Evolutionary conservation across 2,888 invertebrate genomes (phyloP).

Genomic region (Hypomecis punctinalis): DNA sequence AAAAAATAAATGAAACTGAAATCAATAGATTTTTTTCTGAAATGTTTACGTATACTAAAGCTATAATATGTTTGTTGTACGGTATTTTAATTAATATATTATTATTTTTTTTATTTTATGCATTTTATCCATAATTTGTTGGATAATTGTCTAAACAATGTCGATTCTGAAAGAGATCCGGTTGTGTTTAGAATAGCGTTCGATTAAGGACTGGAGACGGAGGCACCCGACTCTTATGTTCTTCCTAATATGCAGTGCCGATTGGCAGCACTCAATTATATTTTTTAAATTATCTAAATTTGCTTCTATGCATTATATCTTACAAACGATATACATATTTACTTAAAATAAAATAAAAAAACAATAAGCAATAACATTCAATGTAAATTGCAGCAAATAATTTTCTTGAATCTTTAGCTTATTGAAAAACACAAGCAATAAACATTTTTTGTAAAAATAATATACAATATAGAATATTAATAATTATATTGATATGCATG

Average conservation of each 20-base stretch:
- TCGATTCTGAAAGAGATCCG: no score
- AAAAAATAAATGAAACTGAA: no score
- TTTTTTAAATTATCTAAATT: constrained; percentile 34
- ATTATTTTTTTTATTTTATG: no score
- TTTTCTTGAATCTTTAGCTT: background rate
- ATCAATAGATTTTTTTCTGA: no score
- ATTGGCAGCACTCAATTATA: constrained; percentile 30
- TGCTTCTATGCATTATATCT: constrained; percentile 27
- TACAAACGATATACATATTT: constrained; percentile 27
- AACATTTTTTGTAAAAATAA: background rate
- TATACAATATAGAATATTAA: background rate
- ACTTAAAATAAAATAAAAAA: constrained; percentile 12
- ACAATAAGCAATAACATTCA: background rate
- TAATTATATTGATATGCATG: background rate
- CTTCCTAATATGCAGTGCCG: background rate
- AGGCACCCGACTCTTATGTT: background rate
- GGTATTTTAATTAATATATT: no score
- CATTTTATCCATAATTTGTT: no score
- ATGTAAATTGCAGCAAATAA: background rate
- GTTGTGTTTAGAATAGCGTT: no score
- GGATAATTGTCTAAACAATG: no score
- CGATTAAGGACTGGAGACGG: no score
- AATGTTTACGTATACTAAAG: no score
- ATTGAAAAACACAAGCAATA: constrained; percentile 12
- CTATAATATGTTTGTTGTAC: no score